Evolutionary conservation across 2,888 invertebrate species (phyloP).

Genomic region (Mythimna impura): DNA sequence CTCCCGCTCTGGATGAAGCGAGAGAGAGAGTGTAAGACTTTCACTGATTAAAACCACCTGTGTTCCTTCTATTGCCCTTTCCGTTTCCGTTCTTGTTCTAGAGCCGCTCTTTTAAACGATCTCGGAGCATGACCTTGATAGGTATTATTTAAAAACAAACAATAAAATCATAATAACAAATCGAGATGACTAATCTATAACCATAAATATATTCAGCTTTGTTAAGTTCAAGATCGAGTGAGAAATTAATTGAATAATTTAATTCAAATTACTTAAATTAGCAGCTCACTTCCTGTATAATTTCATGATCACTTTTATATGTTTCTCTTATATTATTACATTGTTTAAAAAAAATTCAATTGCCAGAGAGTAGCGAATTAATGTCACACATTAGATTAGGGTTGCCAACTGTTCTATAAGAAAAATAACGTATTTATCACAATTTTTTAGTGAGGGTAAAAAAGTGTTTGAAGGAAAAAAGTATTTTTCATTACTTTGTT

Average conservation of each 20-base stretch:
- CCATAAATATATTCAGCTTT: neutral
- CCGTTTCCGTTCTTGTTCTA: too few species aligned
- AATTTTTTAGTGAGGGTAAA: too few species aligned
- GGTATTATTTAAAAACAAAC: neutral
- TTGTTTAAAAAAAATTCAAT: constrained; percentile 14
- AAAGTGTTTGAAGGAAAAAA: too few species aligned
- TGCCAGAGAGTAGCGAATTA: constrained; percentile 27
- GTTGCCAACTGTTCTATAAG: too few species aligned
- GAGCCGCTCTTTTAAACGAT: too few species aligned
- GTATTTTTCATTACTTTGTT: too few species aligned
- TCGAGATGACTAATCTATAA: too few species aligned
- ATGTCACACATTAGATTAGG: constrained; percentile 26
- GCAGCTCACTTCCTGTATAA: constrained; percentile 21
- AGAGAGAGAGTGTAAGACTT: too few species aligned
- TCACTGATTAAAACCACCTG: too few species aligned
- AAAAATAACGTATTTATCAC: too few species aligned
- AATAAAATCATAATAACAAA: neutral
- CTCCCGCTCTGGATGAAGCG: too few species aligned
- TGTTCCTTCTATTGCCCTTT: too few species aligned
- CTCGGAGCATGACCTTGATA: neutral
- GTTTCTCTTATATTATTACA: constrained; percentile 5
- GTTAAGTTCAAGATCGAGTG: constrained; percentile 13
- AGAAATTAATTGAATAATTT: neutral
- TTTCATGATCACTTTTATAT: constrained; percentile 8
- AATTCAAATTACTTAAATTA: constrained; percentile 11